phyloP scores from a whole-genome alignment of 2,797 vertebrate species.

The Chaunax sp. region DNA sequence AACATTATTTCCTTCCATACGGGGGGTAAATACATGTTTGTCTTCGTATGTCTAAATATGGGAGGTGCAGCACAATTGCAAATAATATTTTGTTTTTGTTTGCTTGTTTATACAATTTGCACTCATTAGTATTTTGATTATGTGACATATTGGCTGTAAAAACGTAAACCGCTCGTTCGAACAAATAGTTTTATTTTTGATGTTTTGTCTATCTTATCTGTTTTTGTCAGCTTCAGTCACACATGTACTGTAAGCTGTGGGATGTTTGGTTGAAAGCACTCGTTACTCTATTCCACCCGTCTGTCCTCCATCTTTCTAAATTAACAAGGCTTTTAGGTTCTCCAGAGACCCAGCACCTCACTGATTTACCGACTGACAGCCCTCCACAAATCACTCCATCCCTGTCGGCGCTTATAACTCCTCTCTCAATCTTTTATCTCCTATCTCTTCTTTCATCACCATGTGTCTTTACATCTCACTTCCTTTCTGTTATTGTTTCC shows the following conservation, averaged over 20 bases:
- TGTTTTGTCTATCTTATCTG: conserved; percentile 23
- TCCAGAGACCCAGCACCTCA: conserved; percentile 66
- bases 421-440: conserved; percentile 18
- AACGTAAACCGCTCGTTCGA: conserved; percentile 35
- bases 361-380: conserved; percentile 74
- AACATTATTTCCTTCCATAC: background rate
- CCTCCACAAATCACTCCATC: conserved; percentile 72
- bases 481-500: conserved; percentile 21
- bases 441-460: conserved; percentile 46
- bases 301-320: conserved; percentile 67
- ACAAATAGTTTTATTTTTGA: conserved; percentile 38
- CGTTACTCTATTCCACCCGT: conserved; percentile 33
- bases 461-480: conserved; percentile 48
- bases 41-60: conserved; percentile 9
- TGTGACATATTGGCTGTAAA: conserved; percentile 12
- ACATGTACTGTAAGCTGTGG: conserved; percentile 56
- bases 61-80: conserved; percentile 20
- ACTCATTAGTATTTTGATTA: conserved; percentile 53
- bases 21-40: conserved; percentile 2
- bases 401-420: conserved; percentile 65
- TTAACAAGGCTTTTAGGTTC: conserved; percentile 79
- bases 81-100: conserved; percentile 17
- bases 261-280: conserved; percentile 46
- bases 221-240: conserved; percentile 35
- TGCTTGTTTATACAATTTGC: conserved; percentile 34